A percentile compares a stretch with the other conserved stretches of the same genome.
Conservation (phyloP, 2,797 vertebrate species). For the Hydrolagus colliei region DNA sequence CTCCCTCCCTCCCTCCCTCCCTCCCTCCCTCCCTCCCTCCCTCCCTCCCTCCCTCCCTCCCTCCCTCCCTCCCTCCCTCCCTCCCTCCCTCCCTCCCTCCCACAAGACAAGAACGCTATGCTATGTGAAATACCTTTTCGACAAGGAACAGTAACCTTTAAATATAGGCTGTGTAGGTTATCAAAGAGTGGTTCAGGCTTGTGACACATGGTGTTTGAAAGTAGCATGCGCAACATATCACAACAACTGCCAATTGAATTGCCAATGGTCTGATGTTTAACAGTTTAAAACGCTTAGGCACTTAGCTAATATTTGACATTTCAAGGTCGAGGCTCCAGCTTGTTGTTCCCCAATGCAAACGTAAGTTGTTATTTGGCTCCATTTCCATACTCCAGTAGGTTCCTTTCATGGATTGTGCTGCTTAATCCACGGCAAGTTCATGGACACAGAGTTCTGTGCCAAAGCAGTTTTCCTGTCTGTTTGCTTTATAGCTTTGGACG, state of each 20-base stretch:
- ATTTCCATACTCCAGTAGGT: neutral
- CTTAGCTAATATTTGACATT: neutral
- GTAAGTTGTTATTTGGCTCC: neutral
- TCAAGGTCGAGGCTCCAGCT: neutral
- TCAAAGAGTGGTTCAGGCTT: neutral
- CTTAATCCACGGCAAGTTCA: neutral
- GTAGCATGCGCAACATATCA: neutral
- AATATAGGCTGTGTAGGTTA: neutral
- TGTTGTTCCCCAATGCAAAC: neutral
- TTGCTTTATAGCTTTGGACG: constrained; percentile 54
- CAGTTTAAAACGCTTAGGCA: neutral
- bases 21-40: no score
- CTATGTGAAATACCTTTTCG: neutral
- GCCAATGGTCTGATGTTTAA: neutral
- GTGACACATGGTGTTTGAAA: neutral
- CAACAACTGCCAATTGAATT: neutral
- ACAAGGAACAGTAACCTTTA: neutral
- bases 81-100: neutral
- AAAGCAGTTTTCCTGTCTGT: constrained; percentile 37
- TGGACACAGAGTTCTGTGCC: neutral
- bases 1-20: neutral
- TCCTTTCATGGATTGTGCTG: neutral
- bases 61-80: no score
- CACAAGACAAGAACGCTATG: neutral
- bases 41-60: no score